A percentile compares a stretch with the other conserved stretches of the same genome.
These are phyloP conservation scores for Rosalia funebris DNA, from an alignment of 2,888 invertebrate genomes.

Conservation along the genomic window DNA sequence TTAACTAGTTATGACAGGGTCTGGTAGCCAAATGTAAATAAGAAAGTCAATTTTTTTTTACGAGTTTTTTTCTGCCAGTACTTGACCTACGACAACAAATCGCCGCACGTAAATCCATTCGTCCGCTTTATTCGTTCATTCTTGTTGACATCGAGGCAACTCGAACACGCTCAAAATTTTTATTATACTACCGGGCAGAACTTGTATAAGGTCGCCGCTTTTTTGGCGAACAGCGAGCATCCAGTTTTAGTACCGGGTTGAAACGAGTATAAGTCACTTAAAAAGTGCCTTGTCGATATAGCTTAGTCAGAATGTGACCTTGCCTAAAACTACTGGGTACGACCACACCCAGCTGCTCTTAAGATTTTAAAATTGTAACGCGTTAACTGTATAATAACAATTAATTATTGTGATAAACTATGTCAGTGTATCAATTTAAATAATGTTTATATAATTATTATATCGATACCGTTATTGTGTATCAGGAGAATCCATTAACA, in stretches of 20 bases:
- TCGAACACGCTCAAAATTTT: not conserved
- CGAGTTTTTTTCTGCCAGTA: not conserved
- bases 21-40: not conserved
- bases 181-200: not conserved
- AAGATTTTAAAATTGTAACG: not conserved
- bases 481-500: too few species aligned
- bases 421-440: not conserved
- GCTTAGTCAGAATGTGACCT: constrained; percentile 1
- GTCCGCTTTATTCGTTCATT: not conserved
- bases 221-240: not conserved
- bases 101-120: not conserved
- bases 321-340: constrained; percentile 2
- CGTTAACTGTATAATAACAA: not conserved
- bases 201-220: not conserved
- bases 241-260: constrained; percentile 5
- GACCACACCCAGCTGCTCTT: not conserved
- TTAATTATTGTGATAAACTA: not conserved
- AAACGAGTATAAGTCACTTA: constrained; percentile 1
- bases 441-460: not conserved
- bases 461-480: not conserved
- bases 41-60: not conserved
- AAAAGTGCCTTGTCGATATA: not conserved
- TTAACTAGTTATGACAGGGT: not conserved
- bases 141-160: not conserved
- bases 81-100: not conserved